These are phyloP conservation scores for Luffia ferchaultella DNA, from an alignment of 2,888 invertebrate genomes.

Conservation along the genomic window DNA sequence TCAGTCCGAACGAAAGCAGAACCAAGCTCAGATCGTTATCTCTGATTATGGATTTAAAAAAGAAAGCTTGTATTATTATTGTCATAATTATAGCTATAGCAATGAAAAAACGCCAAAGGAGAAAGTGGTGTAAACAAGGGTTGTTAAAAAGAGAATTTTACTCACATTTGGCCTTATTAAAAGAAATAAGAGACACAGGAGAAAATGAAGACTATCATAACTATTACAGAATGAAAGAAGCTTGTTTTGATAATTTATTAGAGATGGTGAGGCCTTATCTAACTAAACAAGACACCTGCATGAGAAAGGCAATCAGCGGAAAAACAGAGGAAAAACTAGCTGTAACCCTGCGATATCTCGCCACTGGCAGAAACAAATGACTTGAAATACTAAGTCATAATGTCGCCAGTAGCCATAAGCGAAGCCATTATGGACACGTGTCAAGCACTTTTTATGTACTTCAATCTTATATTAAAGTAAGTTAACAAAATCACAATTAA, in stretches of 20 bases:
- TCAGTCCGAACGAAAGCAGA: slow-evolving; percentile 10
- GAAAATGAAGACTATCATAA: slow-evolving; percentile 9
- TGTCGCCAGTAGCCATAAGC: slow-evolving; percentile 8
- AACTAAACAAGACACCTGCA: slow-evolving; percentile 9
- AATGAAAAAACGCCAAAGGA: slow-evolving; percentile 13
- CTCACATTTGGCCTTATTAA: slow-evolving; percentile 9
- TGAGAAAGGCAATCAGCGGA: slow-evolving; percentile 6
- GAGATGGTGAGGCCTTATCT: slow-evolving; percentile 11
- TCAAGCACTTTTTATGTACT: slow-evolving; percentile 12
- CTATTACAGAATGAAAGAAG: slow-evolving; percentile 13
- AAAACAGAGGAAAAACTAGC: slow-evolving; percentile 11
- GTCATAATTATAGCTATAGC: slow-evolving; percentile 13
- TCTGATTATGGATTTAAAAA: no score
- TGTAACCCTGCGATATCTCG: no score
- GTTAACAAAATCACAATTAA: slow-evolving; percentile 9
- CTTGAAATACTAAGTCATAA: slow-evolving; percentile 11
- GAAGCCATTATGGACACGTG: slow-evolving; percentile 13
- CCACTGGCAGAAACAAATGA: slow-evolving; percentile 11
- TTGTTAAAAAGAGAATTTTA: slow-evolving; percentile 4
- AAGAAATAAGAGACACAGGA: slow-evolving; percentile 6
- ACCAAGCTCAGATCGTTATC: slow-evolving; percentile 5
- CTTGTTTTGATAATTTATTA: slow-evolving; percentile 12
- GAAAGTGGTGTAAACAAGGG: slow-evolving; percentile 6
- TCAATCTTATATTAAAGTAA: slow-evolving; percentile 12
- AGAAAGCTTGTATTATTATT: slow-evolving; percentile 13